Conservation (phyloP, 2,797 vertebrate species). For the Erithacus rubecula region DNA sequence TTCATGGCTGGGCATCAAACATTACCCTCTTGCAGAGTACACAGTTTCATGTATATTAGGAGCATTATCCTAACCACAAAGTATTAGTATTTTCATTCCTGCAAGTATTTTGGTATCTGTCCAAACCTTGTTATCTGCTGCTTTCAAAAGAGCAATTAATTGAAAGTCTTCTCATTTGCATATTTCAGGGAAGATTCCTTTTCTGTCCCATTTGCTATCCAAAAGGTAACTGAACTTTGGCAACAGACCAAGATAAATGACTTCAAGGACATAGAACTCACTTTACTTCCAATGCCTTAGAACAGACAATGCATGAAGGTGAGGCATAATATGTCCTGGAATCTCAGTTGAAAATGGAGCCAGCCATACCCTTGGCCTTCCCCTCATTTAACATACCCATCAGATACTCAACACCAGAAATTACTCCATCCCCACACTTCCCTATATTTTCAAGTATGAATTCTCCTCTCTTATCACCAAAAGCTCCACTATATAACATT, state of each 20-base stretch:
- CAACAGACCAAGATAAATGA: neutral
- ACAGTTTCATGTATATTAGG: neutral
- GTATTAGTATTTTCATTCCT: neutral
- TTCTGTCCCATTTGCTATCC: neutral
- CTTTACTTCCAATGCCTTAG: neutral
- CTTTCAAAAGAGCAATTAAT: neutral
- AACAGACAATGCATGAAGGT: neutral
- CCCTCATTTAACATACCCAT: neutral
- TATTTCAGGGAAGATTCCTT: neutral
- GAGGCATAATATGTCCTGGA: accelerated
- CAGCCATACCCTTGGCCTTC: neutral
- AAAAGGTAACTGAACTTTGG: neutral
- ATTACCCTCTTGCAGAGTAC: neutral
- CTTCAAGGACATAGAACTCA: neutral
- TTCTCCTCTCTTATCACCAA: neutral
- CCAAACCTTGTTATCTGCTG: neutral
- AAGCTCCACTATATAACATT: neutral
- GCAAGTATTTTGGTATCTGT: neutral
- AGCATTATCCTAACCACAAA: neutral
- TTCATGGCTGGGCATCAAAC: neutral
- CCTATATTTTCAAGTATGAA: neutral
- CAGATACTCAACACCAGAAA: neutral
- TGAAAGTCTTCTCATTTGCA: neutral
- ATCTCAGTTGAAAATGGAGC: neutral
- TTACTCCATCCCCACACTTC: neutral